Percentiles rank a stretch among this genome's conserved stretches.
phyloP scores from a whole-genome alignment of 2,888 invertebrate species.

The Pseudolycoriella hygida region DNA sequence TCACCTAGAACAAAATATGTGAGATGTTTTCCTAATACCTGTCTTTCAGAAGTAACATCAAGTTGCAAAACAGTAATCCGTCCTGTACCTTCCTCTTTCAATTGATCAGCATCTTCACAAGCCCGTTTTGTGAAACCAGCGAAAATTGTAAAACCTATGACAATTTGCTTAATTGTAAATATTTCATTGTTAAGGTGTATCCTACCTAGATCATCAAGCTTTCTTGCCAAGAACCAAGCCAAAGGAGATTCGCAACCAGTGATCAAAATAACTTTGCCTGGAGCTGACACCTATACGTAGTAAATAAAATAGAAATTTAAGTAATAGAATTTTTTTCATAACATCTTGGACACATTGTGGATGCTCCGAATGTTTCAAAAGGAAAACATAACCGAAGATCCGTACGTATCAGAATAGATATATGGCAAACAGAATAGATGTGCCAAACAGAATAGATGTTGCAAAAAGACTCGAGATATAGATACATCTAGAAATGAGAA shows the following conservation, averaged over 20 bases:
- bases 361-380: too few relatives aligned
- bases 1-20: neutral
- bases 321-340: too few relatives aligned
- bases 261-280: constrained; percentile 66
- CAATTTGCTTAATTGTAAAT: too few relatives aligned
- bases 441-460: too few relatives aligned
- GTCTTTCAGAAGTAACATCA: constrained; percentile 64
- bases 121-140: constrained; percentile 58
- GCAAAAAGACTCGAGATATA: too few relatives aligned
- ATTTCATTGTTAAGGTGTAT: too few relatives aligned
- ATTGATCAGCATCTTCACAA: constrained; percentile 49
- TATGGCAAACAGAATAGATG: too few relatives aligned
- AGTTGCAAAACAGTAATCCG: constrained; percentile 54
- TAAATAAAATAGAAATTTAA: too few relatives aligned
- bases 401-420: too few relatives aligned
- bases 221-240: constrained; percentile 44
- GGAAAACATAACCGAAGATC: too few relatives aligned
- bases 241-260: constrained; percentile 56
- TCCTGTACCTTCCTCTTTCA: constrained; percentile 63
- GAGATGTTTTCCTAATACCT: constrained; percentile 26
- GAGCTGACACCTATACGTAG: constrained; percentile 48
- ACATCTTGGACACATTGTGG: too few relatives aligned
- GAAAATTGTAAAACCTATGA: constrained; percentile 52
- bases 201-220: constrained; percentile 57
- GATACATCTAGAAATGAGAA: too few relatives aligned